Percentiles rank a stretch among this genome's conserved stretches.
Conservation (phyloP, 2,113 vertebrate genomes). For the Ploceus nigricollis region DNA sequence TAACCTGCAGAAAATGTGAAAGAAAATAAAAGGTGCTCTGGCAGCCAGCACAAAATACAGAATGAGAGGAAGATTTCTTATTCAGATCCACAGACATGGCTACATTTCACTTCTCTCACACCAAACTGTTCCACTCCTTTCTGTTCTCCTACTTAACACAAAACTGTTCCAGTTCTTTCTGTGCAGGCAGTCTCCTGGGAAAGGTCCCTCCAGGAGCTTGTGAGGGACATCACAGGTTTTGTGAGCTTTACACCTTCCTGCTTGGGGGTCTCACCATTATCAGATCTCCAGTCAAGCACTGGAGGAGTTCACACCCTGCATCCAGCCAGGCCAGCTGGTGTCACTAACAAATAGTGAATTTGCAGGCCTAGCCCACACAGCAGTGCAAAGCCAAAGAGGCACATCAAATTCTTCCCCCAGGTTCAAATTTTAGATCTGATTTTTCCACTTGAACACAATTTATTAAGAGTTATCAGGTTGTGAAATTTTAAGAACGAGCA, state of each 20-base stretch:
- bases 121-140: background rate
- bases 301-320: background rate
- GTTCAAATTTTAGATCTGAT: background rate
- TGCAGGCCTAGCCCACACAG: background rate
- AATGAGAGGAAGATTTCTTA: background rate
- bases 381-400: background rate
- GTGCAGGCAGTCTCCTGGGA: background rate
- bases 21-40: constrained; percentile 29
- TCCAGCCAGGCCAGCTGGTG: background rate
- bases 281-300: background rate
- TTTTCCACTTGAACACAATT: background rate
- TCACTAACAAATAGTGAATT: background rate
- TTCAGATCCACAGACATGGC: background rate
- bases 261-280: background rate
- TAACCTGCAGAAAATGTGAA: constrained; percentile 7
- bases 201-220: background rate
- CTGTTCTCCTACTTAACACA: background rate
- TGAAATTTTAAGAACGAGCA: background rate
- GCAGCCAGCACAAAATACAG: background rate
- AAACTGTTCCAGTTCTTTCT: background rate
- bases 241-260: background rate
- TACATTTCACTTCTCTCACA: background rate
- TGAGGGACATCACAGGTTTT: background rate
- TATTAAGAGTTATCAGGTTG: background rate
- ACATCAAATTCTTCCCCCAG: background rate